Conservation (phyloP, 2,113 vertebrate genomes). For the Ctenodactylus gundi region DNA sequence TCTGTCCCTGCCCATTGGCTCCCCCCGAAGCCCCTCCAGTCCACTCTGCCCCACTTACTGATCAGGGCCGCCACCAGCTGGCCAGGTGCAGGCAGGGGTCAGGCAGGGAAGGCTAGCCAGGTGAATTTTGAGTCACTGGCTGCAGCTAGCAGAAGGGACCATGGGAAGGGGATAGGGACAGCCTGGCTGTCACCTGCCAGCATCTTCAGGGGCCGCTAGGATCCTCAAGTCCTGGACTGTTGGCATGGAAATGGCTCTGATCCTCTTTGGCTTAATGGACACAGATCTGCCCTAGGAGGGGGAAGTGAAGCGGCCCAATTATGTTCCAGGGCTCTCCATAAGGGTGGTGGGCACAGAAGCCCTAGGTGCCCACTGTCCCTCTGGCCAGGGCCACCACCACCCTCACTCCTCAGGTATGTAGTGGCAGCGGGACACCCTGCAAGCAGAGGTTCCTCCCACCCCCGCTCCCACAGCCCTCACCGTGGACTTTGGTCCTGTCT, state of each 20-base stretch:
- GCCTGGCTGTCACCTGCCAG: neutral
- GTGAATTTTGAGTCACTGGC: neutral
- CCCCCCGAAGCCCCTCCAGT: neutral
- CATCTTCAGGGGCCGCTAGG: neutral
- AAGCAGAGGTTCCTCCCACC: neutral
- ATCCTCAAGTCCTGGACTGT: neutral
- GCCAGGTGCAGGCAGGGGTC: fast-evolving
- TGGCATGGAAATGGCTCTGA: neutral
- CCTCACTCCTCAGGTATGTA: neutral
- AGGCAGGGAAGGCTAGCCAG: neutral
- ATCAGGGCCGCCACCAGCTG: no score
- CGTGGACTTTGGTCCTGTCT: neutral
- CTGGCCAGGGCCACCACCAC: neutral
- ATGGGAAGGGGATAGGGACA: neutral
- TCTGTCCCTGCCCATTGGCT: no score
- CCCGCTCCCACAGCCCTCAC: neutral
- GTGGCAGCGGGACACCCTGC: neutral
- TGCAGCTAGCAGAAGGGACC: neutral
- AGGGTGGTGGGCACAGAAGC: neutral
- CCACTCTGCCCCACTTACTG: neutral
- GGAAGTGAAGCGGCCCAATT: neutral
- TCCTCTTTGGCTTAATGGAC: neutral
- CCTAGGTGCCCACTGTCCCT: neutral
- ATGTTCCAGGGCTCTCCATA: neutral
- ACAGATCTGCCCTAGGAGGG: neutral